These are phyloP conservation scores for Hydrolagus affinis DNA, from an alignment of 2,113 vertebrate species.

Conservation along the genomic window DNA sequence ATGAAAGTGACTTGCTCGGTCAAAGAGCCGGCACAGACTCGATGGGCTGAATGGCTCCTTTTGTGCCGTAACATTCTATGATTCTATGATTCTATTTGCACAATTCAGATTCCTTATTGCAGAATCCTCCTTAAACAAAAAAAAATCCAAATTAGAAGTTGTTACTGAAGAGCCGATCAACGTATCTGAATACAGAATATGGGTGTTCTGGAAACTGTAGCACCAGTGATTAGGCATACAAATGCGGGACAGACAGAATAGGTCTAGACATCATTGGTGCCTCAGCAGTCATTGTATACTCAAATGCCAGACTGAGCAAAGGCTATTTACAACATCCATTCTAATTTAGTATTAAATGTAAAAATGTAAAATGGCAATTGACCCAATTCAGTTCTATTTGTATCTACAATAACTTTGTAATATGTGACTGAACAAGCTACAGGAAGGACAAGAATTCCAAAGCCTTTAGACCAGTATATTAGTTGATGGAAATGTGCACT, in stretches of 20 bases:
- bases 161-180: too few relatives aligned
- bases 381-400: background rate
- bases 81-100: too few relatives aligned
- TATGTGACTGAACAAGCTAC: background rate
- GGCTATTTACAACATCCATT: background rate
- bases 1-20: too few relatives aligned
- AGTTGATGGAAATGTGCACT: background rate
- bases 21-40: too few relatives aligned
- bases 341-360: background rate
- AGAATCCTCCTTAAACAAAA: too few relatives aligned
- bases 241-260: background rate
- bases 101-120: too few relatives aligned
- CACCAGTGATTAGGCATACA: background rate
- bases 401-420: background rate
- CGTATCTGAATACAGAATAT: background rate
- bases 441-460: background rate
- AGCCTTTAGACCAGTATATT: background rate
- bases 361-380: background rate
- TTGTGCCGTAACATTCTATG: too few relatives aligned
- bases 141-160: too few relatives aligned
- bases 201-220: background rate
- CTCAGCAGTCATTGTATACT: background rate
- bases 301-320: background rate
- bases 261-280: background rate
- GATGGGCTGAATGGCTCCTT: too few relatives aligned